Base-by-base conservation (phyloP, 2,888 invertebrate genomes). In the Heliconius aoede region DNA sequence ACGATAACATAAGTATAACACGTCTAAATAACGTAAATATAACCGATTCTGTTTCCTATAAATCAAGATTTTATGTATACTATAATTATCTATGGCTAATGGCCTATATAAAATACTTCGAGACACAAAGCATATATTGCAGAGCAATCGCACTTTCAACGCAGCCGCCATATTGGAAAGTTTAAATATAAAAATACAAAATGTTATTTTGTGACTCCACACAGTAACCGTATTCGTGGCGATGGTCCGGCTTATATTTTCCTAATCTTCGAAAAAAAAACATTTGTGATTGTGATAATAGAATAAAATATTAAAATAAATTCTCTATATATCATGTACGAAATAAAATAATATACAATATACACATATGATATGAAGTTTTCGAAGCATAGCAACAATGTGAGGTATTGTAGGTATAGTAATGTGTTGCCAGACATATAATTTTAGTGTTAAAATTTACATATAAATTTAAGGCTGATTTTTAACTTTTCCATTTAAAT, bases 381-480 rank as follows among this genome's bases (percentile, higher is more conserved):
- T 69, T 32, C 69, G 55, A 69, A 69, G 69, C 55, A 55, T 51
- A 69, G 69, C 69, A 69, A 30, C 30, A 51, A 55, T 24, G 69
- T 71, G 73, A 77, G 77, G 77, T 77, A 77, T 65, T 71, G 40
- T 46, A 64, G 77, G 73, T 77, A 55, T 51, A 30, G 69, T 32
- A 26, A 58, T 24, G 55, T 28, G 28, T 61, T 76, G 74, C 73
- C 75, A 82, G 79, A 83, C 80, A 79, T 76, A 75, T 79, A 76
- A 15, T 15, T 51, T 69, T 30, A 18, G 21, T 26, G 21, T 15
- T 4, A 51, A 36, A 28, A 32, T 24, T 36, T 64, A n/a, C n/a
- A 64, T 24, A 15, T 60, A 60, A n/a, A 55, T 55, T 55, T 55
- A 55, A 55, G 55, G 55, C n/a, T n/a, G 21, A 55, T 55, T 55